Conservation (phyloP, 2,113 vertebrate species). For the Acinonyx jubatus region DNA sequence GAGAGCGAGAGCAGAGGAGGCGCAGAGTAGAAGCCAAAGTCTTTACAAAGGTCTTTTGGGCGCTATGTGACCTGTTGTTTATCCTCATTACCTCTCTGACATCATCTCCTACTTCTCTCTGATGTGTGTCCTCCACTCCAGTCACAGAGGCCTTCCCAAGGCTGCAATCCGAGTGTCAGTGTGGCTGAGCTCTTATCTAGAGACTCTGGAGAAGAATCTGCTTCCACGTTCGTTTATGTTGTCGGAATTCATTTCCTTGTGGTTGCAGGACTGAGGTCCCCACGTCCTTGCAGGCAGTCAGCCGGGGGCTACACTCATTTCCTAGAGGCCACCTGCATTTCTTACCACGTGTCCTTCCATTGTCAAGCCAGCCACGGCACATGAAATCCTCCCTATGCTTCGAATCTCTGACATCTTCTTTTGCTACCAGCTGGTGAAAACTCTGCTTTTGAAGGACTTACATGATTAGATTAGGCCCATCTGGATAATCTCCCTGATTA, state of each 20-base stretch:
- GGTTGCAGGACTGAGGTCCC: neutral
- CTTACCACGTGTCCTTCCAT: neutral
- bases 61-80: neutral
- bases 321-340: neutral
- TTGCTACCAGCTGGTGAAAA: neutral
- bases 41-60: neutral
- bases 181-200: neutral
- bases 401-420: neutral
- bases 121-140: neutral
- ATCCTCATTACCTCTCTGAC: neutral
- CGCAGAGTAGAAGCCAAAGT: neutral
- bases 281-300: neutral
- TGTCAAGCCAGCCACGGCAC: neutral
- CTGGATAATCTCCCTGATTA: neutral
- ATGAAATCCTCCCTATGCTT: neutral
- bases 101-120: neutral
- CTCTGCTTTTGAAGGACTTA: neutral
- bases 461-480: slow-evolving; percentile 3
- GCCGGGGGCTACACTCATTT: neutral
- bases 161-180: neutral
- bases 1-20: too few species aligned
- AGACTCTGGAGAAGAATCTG: neutral
- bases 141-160: neutral
- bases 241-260: neutral
- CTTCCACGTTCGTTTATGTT: neutral